Conservation (phyloP, 2,113 vertebrate genomes). For the Nycticryphes semicollaris region DNA sequence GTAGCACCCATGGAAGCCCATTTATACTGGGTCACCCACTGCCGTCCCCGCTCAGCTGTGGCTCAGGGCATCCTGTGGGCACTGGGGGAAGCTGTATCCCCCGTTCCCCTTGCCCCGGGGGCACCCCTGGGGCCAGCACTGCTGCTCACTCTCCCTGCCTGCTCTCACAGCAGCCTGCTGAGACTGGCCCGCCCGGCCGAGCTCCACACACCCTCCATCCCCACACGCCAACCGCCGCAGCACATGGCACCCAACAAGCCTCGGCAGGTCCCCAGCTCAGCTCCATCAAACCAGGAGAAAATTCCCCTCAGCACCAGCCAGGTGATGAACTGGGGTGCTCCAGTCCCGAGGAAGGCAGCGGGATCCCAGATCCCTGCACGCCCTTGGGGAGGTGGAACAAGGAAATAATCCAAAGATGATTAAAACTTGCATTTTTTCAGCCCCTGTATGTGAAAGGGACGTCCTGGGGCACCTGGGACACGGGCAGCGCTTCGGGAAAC, state of each 20-base stretch:
- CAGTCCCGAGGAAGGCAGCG: background rate
- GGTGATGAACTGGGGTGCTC: accelerated
- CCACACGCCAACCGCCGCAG: background rate
- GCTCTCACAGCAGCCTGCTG: background rate
- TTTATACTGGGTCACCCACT: background rate
- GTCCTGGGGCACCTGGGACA: background rate
- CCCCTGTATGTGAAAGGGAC: accelerated
- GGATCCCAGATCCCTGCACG: background rate
- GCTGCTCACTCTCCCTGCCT: background rate
- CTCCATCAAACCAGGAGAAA: background rate
- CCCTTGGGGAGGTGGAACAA: background rate
- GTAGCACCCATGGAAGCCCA: accelerated
- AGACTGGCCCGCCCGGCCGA: background rate
- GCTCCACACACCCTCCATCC: background rate
- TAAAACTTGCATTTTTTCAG: background rate
- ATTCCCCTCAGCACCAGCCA: background rate
- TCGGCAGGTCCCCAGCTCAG: background rate
- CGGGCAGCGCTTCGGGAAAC: accelerated
- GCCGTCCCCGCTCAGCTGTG: accelerated
- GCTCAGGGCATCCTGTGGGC: background rate
- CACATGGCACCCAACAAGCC: background rate
- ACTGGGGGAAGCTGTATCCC: background rate
- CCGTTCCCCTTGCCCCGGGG: background rate
- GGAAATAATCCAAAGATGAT: background rate
- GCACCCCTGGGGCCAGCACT: background rate